These are phyloP conservation scores for Drosophila lacicola DNA, from an alignment of 2,888 invertebrate genomes.

Conservation along the genomic window DNA sequence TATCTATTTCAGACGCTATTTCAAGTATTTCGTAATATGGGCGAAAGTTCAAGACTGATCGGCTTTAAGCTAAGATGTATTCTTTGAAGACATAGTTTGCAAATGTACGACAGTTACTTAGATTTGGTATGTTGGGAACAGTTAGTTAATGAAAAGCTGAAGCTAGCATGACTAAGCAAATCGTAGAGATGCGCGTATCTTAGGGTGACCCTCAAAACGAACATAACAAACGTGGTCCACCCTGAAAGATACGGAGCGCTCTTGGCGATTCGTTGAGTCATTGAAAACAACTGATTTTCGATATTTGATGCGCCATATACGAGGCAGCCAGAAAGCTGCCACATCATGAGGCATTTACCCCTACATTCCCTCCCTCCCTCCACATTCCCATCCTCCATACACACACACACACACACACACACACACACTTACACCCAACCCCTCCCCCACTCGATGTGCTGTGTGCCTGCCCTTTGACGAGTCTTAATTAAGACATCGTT, in stretches of 20 bases:
- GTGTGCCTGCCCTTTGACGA: slow-evolving; percentile 39
- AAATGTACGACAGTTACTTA: no score
- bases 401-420: no score
- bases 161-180: slow-evolving; percentile 3
- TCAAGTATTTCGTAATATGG: no score
- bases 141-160: background rate
- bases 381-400: no score
- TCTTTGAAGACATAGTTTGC: background rate
- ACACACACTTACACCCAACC: background rate
- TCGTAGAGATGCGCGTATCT: background rate
- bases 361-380: background rate
- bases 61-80: no score
- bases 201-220: slow-evolving; percentile 10
- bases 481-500: slow-evolving; percentile 71
- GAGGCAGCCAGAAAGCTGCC: slow-evolving; percentile 5
- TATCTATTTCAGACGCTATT: no score
- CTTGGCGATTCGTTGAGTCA: slow-evolving; percentile 22
- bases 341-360: slow-evolving; percentile 6
- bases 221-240: slow-evolving; percentile 10
- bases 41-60: no score
- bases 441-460: background rate
- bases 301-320: slow-evolving; percentile 33
- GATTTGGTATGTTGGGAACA: background rate
- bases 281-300: slow-evolving; percentile 40
- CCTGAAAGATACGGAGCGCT: background rate